These are phyloP conservation scores for Alviniconcha strummeri DNA, from an alignment of 2,888 invertebrate genomes.

Conservation along the genomic window DNA sequence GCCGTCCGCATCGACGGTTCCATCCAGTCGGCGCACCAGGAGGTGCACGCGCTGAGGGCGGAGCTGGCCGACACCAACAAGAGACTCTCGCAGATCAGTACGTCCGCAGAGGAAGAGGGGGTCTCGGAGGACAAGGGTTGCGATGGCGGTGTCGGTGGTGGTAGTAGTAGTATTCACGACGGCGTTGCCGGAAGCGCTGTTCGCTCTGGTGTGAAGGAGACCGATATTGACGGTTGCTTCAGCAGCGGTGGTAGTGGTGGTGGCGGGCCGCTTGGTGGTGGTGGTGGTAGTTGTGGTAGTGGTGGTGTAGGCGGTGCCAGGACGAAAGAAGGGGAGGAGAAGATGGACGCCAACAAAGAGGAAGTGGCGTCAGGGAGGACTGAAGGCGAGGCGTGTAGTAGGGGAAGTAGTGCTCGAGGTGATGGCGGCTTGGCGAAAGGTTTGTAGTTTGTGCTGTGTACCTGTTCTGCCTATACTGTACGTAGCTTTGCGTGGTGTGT, in stretches of 20 bases:
- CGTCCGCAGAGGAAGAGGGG: slow-evolving; percentile 26
- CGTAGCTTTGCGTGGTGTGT: no score
- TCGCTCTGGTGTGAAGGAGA: slow-evolving; percentile 2
- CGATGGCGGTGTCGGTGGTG: background rate
- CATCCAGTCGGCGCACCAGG: slow-evolving; percentile 67
- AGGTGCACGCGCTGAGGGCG: slow-evolving; percentile 77
- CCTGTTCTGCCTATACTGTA: no score
- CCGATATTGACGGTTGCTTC: slow-evolving; percentile 3
- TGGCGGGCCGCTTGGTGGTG: background rate
- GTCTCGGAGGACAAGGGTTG: background rate
- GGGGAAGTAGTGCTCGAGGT: background rate
- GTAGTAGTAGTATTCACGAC: background rate
- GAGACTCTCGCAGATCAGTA: slow-evolving; percentile 67
- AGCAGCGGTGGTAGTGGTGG: background rate
- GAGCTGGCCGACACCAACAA: slow-evolving; percentile 78
- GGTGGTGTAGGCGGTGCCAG: background rate
- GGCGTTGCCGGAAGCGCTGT: background rate
- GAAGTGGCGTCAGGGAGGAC: background rate
- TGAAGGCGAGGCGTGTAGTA: background rate
- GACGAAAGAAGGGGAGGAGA: slow-evolving; percentile 15
- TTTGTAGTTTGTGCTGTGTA: background rate
- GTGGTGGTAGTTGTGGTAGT: background rate
- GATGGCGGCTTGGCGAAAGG: background rate
- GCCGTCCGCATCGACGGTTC: slow-evolving; percentile 75
- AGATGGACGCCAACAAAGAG: slow-evolving; percentile 24